Base-by-base conservation (phyloP, 2,113 vertebrate genomes). In the Scopus umbretta region DNA sequence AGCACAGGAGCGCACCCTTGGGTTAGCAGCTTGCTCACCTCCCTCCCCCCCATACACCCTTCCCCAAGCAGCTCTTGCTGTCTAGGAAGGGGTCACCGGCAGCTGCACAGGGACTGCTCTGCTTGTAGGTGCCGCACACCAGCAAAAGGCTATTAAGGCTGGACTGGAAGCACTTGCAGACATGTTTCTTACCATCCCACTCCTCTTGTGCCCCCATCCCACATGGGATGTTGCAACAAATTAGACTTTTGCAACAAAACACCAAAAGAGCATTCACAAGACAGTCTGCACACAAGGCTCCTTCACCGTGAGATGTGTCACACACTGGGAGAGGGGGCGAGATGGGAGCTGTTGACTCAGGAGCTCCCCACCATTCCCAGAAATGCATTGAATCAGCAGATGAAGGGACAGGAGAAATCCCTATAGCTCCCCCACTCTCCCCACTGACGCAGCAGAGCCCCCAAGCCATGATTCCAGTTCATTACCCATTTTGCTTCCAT, bases 401-500 rank as follows among this genome's bases (percentile, higher is more conserved):
- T 15, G 4, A 26, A 6, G 11, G 81, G 45, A 13, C 16, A 47
- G 56, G 12, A 92, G 32, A 76, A 83, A 70, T 70, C 66, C 85
- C 49, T 27, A 5, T 7, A 67, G 49, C 58, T 86, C 85, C 34
- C 18, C 47, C 3, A 1, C 42, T 74, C 87, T 62, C 49, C 72
- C 81, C 36, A 19, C 23, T 11, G 36, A 12, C 2, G 4, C 38
- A 14, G 18, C 17, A 16, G 23, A 82, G 55, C 36, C 34, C 45
- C 13, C 22, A 9, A 0, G 0, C 36, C 1, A 4, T 1, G 25
- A 52, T 15, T 29, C 36, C 75, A 73, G 23, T n/a, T 40, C 26
- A 17, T n/a, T 16, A 18, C 47, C 23, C 21, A 7, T 32, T 30
- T 26, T 8, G 56, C 65, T 65, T 32, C 58, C 67, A 55, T 53